These are phyloP conservation scores for Anastrepha obliqua DNA, from an alignment of 1,140 invertebrate genomes.

Conservation along the genomic window DNA sequence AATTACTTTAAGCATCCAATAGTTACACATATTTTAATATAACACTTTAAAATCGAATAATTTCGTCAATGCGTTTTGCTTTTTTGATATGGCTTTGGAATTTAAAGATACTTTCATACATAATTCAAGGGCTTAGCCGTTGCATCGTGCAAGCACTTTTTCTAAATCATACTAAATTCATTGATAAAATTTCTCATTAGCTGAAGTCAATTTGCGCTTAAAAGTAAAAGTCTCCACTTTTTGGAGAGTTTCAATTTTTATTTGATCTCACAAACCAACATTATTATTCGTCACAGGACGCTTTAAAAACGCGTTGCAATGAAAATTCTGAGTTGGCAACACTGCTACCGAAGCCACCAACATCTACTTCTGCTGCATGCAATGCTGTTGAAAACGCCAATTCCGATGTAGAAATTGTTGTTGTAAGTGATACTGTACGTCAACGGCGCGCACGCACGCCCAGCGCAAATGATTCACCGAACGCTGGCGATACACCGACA, in stretches of 20 bases:
- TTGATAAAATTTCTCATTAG: neutral
- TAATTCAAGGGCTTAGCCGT: too few relatives aligned
- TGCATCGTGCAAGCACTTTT: too few relatives aligned
- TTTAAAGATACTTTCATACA: too few relatives aligned
- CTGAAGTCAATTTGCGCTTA: neutral
- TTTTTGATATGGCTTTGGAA: too few relatives aligned
- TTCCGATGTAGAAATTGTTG: conserved; percentile 72
- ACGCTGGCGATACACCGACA: conserved; percentile 20
- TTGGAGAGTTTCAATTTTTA: neutral
- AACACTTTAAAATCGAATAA: too few relatives aligned
- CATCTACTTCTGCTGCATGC: neutral
- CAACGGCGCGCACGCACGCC: conserved; percentile 71
- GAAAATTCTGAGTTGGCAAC: conserved; percentile 60
- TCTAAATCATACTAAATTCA: neutral
- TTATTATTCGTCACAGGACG: conserved; percentile 61
- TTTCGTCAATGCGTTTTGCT: too few relatives aligned
- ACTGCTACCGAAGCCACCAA: conserved; percentile 24
- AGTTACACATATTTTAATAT: neutral
- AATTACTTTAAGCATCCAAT: neutral
- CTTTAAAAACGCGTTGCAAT: conserved; percentile 66
- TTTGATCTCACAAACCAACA: neutral
- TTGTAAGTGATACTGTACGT: conserved; percentile 73
- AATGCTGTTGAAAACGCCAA: conserved; percentile 56
- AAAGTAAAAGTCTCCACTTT: conserved; percentile 1
- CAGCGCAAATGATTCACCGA: conserved; percentile 55